A percentile compares a stretch with the other conserved stretches of the same genome.
These are phyloP conservation scores for Cynocephalus volans DNA, from an alignment of 2,113 vertebrate genomes.

Conservation along the genomic window DNA sequence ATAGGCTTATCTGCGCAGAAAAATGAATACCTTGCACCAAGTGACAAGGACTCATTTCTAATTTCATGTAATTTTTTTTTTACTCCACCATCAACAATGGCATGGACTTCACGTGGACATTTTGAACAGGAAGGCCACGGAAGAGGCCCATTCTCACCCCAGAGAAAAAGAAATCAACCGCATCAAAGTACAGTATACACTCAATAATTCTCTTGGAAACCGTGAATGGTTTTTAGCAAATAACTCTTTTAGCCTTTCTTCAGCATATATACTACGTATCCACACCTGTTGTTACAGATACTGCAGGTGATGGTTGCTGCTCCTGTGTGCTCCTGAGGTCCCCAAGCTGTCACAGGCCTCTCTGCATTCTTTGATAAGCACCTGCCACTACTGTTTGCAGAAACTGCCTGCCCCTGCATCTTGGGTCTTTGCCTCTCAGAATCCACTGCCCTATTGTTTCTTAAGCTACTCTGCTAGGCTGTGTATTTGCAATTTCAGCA, in stretches of 20 bases:
- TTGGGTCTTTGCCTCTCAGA: neutral
- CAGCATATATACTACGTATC: no score
- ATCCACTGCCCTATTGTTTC: neutral
- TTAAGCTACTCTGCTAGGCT: neutral
- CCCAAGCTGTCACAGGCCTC: neutral
- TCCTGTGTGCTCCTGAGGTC: neutral
- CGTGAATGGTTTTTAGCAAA: neutral
- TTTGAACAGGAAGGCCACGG: neutral
- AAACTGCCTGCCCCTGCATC: neutral
- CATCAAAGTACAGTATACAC: slow-evolving; percentile 55
- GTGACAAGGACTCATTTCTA: neutral
- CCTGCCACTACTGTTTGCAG: neutral
- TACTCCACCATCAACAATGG: neutral
- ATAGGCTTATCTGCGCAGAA: neutral
- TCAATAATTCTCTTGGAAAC: slow-evolving; percentile 30
- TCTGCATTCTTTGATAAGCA: neutral
- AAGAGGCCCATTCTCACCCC: rapidly evolving
- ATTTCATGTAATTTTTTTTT: slow-evolving; percentile 44
- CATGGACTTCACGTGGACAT: neutral
- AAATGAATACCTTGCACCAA: neutral
- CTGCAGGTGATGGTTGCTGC: neutral
- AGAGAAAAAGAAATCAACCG: neutral
- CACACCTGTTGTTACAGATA: neutral
- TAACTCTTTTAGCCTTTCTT: neutral
- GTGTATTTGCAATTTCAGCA: neutral